Percentiles rank a stretch among this genome's conserved stretches.
Conservation (phyloP, 2,113 vertebrate genomes). For the Vidua chalybeata region DNA sequence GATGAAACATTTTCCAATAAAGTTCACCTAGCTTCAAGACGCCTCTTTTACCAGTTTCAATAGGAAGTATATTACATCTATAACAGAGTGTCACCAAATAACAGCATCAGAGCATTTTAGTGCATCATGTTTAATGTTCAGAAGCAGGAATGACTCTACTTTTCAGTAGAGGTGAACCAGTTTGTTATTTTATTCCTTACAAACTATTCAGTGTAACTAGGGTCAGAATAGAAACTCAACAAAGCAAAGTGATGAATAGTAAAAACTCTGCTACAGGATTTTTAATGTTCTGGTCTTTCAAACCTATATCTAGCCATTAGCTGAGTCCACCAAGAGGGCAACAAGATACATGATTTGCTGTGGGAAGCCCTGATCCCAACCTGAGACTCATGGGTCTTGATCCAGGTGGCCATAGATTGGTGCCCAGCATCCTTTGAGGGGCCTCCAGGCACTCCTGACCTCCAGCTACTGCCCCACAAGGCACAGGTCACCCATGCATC, state of each 20-base stretch:
- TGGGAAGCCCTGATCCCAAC: background rate
- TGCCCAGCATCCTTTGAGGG: background rate
- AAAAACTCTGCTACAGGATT: background rate
- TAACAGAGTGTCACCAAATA: background rate
- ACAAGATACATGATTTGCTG: background rate
- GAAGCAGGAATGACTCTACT: background rate
- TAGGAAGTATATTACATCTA: background rate
- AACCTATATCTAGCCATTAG: background rate
- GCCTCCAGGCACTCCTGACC: background rate
- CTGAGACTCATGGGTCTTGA: fast-evolving
- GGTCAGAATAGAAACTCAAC: background rate
- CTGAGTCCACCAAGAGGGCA: background rate
- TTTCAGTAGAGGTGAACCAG: background rate
- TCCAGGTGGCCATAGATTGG: fast-evolving
- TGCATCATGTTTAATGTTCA: background rate
- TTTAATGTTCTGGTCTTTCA: background rate
- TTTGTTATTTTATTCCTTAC: background rate
- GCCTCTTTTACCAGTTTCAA: background rate
- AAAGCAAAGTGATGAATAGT: background rate
- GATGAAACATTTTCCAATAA: background rate
- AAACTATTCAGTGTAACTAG: background rate
- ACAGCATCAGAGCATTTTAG: background rate
- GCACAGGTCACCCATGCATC: fast-evolving
- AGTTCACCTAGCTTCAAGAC: background rate
- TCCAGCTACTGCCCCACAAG: background rate